Evolutionary conservation across 2,113 vertebrate genomes (phyloP), one percentile per base, ranked within the genome.

Genomic region (Zosterops japonicus): DNA sequence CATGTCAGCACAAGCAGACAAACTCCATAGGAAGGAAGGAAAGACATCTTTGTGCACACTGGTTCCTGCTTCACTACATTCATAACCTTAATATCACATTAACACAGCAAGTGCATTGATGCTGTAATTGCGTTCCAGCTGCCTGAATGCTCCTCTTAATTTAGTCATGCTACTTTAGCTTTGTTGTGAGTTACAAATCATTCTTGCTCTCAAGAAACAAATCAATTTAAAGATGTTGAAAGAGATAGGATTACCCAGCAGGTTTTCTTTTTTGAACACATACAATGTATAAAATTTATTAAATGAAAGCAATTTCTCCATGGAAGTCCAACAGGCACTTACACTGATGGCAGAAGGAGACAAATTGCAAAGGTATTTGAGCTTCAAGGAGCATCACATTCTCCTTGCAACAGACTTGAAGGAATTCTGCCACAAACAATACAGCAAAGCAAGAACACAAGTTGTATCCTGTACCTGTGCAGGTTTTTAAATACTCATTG

Each of bases 191-290:
- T 55, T 95, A 95, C 59, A 87, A 92, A 90, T 93, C 79, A 89
- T 80, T 90, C 79, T 68, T 86, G 35, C n/a, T 90, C 60, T 95
- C 88, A 92, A 76, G 77, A 95, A 95, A 75, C 61, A 96, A 95
- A 93, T 92, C 90, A 92, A 84, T 95, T 89, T 96, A 63, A 47
- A 85, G 88, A 95, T 93, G 77, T 76, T 95, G 83, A 69, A 93
- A 63, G 83, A 89, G 88, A 92, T 52, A 93, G 65, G 83, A 74
- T 87, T 61, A 82, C 67, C 22, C 65, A 92, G 79, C 49, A 95
- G 79, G 41, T 60, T 52, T 87, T n/a, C 25, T 79, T 84, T 78
- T 91, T 93, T 92, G 52, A 91, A 86, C 25, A 64, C n/a, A 75
- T 15, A 20, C 15, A 60, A 77, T 25, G 33, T 46, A 89, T 69